Base-by-base conservation (phyloP, 2,888 invertebrate species). In the Dicyrtomina minuta region DNA sequence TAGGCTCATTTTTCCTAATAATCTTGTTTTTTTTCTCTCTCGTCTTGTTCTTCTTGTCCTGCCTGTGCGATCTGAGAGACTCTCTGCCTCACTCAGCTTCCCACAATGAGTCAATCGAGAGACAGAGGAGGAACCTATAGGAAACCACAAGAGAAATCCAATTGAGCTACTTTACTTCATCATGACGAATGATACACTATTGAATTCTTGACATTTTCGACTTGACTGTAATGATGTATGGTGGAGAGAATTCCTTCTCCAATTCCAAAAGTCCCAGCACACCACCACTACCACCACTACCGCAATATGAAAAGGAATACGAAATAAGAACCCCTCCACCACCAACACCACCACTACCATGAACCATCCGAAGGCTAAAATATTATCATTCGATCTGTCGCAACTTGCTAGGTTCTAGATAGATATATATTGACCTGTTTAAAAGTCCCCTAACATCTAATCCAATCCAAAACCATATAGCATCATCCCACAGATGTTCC, bases 1-100 rank as follows among this genome's bases (percentile, higher is more conserved):
- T 64, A 69, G 49, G 46, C 69, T 69, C 69, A 69, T 69, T 58
- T 64, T 69, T 56, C 51, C 33, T 64, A 26, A 60, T 64, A 64
- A 51, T 41, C 15, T 64, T 44, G 51, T 64, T 64, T 27, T 33
- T 39, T 41, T 39, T 15, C n/a, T 56, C 10, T 12, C 27, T 22
- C 55, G 26, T 22, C 26, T 27, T 13, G 10, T 55, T 12, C 4
- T 53, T 60, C 60, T 60, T 43, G n/a, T 39, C 33, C 58, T 33
- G n/a, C n/a, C 41, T 33, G 33, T 58, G 15, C 33, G 22, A 58
- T n/a, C n/a, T n/a, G n/a, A n/a, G n/a, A n/a, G n/a, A n/a, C n/a
- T n/a, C n/a, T n/a, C 58, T 39, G 41, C 13, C 58, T 58, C 41
- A 44, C 60, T 26, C 24, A 22, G 22, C 53, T 60, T 60, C 44